phyloP scores from a whole-genome alignment of 2,797 vertebrate species.

The Hoplostethus atlanticus region DNA sequence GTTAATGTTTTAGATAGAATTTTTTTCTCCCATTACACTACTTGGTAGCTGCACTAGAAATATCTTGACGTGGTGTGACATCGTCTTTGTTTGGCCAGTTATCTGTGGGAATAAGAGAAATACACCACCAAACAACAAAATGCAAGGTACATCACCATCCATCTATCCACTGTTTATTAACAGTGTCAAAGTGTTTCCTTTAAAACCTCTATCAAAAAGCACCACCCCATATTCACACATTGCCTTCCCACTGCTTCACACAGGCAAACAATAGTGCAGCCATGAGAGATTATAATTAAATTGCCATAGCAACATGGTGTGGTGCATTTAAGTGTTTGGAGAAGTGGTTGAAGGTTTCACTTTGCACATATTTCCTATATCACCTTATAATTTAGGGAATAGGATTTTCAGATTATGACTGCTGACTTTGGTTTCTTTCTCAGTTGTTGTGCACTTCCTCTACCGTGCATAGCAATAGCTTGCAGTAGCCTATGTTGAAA shows the following conservation, averaged over 20 bases:
- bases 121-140: too few relatives aligned
- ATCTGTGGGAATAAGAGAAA: too few relatives aligned
- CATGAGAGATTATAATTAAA: constrained; percentile 68
- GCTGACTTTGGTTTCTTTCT: constrained; percentile 41
- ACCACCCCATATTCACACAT: constrained; percentile 69
- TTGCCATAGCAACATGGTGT: constrained; percentile 75
- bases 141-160: too few relatives aligned
- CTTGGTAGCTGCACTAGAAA: too few relatives aligned
- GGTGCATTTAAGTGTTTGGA: constrained; percentile 53
- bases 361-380: constrained; percentile 59
- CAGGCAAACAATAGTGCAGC: constrained; percentile 55
- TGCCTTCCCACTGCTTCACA: constrained; percentile 63
- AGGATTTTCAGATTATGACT: constrained; percentile 48
- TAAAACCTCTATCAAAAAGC: constrained; percentile 54
- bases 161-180: too few relatives aligned
- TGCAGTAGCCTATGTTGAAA: constrained; percentile 13
- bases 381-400: constrained; percentile 45
- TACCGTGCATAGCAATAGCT: constrained; percentile 17
- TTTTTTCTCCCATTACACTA: too few relatives aligned
- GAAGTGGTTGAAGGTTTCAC: constrained; percentile 59
- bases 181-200: too few relatives aligned
- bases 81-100: too few relatives aligned
- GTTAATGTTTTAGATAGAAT: too few relatives aligned
- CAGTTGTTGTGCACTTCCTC: constrained; percentile 14
- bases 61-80: too few relatives aligned